Percentiles rank a stretch among this genome's conserved stretches.
Conservation (phyloP, 1,140 invertebrate genomes). For the Trichonephila clavipes region DNA sequence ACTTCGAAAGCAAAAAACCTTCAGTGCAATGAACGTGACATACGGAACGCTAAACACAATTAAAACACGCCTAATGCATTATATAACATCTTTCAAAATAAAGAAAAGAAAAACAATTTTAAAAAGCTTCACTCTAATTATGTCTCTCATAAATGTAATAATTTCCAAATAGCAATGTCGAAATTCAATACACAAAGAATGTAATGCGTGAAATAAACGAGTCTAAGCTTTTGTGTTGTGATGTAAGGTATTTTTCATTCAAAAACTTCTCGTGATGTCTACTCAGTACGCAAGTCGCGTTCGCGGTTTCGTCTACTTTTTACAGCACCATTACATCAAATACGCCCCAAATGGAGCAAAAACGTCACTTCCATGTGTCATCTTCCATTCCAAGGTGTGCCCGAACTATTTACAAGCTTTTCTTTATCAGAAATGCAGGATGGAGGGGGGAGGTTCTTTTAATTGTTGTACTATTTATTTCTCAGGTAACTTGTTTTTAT, state of each 20-base stretch:
- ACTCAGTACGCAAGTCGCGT: conserved; percentile 8
- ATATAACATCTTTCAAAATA: neutral
- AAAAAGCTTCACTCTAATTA: neutral
- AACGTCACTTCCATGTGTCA: conserved; percentile 14
- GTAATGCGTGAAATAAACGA: neutral
- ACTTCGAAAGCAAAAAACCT: too few relatives aligned
- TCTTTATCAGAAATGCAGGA: neutral
- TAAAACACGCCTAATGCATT: neutral
- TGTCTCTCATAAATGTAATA: conserved; percentile 14
- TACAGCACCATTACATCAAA: conserved; percentile 12
- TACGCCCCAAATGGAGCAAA: conserved; percentile 26
- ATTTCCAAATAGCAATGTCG: neutral
- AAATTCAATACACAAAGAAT: conserved; percentile 32
- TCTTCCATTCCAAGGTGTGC: conserved; percentile 4
- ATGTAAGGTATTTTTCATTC: conserved; percentile 16
- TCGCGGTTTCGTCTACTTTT: neutral
- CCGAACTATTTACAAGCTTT: conserved; percentile 1
- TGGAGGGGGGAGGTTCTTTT: neutral
- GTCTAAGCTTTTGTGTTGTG: neutral
- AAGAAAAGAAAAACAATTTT: neutral
- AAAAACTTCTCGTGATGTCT: neutral
- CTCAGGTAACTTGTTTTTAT: neutral
- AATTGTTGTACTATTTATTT: neutral
- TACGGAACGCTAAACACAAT: too few relatives aligned
- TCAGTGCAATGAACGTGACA: too few relatives aligned